Conservation (phyloP, 2,113 vertebrate genomes). For the Anguilla rostrata region DNA sequence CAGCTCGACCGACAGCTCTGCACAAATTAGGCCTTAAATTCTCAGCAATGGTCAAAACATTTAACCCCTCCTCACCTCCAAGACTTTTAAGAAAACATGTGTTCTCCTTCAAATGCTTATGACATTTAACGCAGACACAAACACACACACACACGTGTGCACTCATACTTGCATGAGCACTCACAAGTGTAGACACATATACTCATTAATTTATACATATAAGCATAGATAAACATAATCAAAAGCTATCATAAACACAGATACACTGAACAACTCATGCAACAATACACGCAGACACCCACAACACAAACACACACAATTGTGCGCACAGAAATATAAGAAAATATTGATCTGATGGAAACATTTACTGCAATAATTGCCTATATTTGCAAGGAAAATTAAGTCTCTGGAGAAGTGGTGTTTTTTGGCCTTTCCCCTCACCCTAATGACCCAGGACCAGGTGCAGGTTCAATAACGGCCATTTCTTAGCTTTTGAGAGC, state of each 20-base stretch:
- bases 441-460: not conserved
- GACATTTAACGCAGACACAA: constrained; percentile 32
- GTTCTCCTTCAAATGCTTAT: constrained; percentile 50
- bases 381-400: constrained; percentile 13
- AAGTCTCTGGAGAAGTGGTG: not conserved
- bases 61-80: constrained; percentile 61
- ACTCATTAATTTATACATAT: not conserved
- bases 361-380: not conserved
- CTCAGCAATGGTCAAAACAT: constrained; percentile 62
- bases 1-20: constrained; percentile 54
- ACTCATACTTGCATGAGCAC: constrained; percentile 23
- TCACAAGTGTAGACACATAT: not conserved
- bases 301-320: not conserved
- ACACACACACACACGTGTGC: constrained; percentile 15
- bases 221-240: not conserved
- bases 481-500: not conserved
- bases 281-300: not conserved
- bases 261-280: not conserved
- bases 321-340: not conserved
- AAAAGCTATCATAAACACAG: not conserved
- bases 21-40: constrained; percentile 62
- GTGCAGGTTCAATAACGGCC: not conserved
- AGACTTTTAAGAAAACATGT: constrained; percentile 59
- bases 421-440: not conserved
- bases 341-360: not conserved